Base-by-base conservation (phyloP, 2,797 vertebrate species). In the Podarcis lilfordi region DNA sequence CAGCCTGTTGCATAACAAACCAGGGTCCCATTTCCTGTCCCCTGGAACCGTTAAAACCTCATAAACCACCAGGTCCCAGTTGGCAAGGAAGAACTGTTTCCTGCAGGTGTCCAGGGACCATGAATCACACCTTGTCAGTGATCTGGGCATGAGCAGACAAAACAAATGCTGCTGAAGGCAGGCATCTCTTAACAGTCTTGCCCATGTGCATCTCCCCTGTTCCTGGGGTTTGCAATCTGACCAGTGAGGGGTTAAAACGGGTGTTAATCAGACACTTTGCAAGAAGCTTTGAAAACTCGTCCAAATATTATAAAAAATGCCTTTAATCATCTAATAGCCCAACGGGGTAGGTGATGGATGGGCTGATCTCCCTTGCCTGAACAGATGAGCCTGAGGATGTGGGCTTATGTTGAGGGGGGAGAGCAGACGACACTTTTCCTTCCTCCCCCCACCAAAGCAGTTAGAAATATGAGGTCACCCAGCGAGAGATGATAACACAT, bases 381-480 rank as follows among this genome's bases (percentile, higher is more conserved):
- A 95, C 92, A 95, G 94, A 95, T 93, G 93, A 94, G 89, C 86
- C 92, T 94, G 92, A 91, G 93, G 92, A 94, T 93, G 93, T 91
- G 76, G 90, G 91, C 76, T 92, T 45, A 0, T 2, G 1, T 29
- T 37, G 2, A 13, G 6, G 10, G 80, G 71, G 66, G 85, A 77
- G 87, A 88, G 82, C 92, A 87, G 91, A 94, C 91, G 95, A 95
- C 94, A 95, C 95, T 95, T 96, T 95, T 95, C 95, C 95, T 92
- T 66, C 80, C 78, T 76, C 74, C 68, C 86, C 81, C 80, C 93
- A 92, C 92, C 93, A 90, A 88, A 95, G 91, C 92, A 94, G 95
- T 95, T 96, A 96, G 96, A 96, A 96, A 96, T 95, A 96, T 95
- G 95, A 96, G 96, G 96, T 96, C 95, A 96, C 95, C 91, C 94